phyloP scores from a whole-genome alignment of 2,797 vertebrate genomes.

The Eospalax fontanierii region DNA sequence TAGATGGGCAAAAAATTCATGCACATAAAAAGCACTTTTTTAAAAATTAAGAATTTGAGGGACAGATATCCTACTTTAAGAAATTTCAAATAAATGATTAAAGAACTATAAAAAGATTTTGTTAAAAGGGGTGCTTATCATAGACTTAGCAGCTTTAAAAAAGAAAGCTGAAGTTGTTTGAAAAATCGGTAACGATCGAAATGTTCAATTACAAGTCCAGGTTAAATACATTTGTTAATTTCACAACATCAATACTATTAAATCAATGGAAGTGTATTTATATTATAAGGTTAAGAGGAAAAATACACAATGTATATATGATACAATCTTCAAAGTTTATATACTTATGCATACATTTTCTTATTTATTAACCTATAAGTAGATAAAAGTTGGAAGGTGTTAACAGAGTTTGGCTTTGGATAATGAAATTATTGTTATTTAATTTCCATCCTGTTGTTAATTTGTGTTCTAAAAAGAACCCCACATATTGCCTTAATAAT shows the following conservation, averaged over 20 bases:
- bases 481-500: constrained; percentile 9
- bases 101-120: constrained; percentile 54
- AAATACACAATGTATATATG: neutral
- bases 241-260: neutral
- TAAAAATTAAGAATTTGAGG: too few relatives aligned
- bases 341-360: neutral
- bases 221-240: constrained; percentile 8
- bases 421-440: constrained; percentile 34
- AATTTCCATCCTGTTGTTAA: constrained; percentile 40
- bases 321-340: neutral
- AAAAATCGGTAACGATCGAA: neutral
- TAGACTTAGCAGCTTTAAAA: neutral
- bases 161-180: neutral
- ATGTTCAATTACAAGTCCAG: neutral
- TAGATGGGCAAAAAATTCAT: neutral
- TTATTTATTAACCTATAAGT: constrained; percentile 8
- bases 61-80: too few relatives aligned
- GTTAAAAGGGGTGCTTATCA: too few relatives aligned
- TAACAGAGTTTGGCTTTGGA: constrained; percentile 50
- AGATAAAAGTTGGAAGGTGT: constrained; percentile 8
- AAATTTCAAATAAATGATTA: neutral
- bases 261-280: constrained; percentile 28
- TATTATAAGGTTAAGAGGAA: constrained; percentile 14
- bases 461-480: constrained; percentile 10
- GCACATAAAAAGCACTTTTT: too few relatives aligned